Conservation (phyloP, 2,797 vertebrate species). For the Iguana delicatissima region DNA sequence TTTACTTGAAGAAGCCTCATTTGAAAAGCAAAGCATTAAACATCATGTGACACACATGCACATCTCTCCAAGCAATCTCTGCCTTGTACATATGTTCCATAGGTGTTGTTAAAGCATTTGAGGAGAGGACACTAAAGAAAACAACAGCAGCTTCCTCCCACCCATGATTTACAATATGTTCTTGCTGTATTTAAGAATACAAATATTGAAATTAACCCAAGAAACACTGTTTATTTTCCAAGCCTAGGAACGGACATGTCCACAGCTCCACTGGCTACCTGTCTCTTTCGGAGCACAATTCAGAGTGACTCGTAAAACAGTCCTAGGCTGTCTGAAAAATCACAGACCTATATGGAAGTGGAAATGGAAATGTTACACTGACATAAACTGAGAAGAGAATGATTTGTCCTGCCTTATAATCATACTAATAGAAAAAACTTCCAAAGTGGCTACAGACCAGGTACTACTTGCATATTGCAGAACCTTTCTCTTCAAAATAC, state of each 20-base stretch:
- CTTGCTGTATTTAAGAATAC: constrained; percentile 1
- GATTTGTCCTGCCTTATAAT: not conserved
- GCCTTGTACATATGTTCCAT: not conserved
- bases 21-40: constrained; percentile 41
- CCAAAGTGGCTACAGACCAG: not conserved
- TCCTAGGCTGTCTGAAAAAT: too few relatives aligned
- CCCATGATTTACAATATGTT: constrained; percentile 25
- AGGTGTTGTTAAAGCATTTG: constrained; percentile 30
- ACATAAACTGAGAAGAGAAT: too few relatives aligned
- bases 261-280: too few relatives aligned
- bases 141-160: not conserved
- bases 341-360: too few relatives aligned
- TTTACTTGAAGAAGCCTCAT: constrained; percentile 34
- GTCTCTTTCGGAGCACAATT: too few relatives aligned
- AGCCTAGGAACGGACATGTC: too few relatives aligned
- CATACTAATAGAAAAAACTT: not conserved
- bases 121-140: constrained; percentile 3
- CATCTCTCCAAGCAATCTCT: constrained; percentile 22
- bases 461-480: not conserved
- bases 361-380: too few relatives aligned
- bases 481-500: not conserved
- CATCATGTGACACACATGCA: not conserved
- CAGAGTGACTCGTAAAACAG: too few relatives aligned
- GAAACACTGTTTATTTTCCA: constrained; percentile 9
- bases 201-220: constrained; percentile 45